phyloP scores from a whole-genome alignment of 2,888 invertebrate species.

The Disparrhopalites patrizii region DNA sequence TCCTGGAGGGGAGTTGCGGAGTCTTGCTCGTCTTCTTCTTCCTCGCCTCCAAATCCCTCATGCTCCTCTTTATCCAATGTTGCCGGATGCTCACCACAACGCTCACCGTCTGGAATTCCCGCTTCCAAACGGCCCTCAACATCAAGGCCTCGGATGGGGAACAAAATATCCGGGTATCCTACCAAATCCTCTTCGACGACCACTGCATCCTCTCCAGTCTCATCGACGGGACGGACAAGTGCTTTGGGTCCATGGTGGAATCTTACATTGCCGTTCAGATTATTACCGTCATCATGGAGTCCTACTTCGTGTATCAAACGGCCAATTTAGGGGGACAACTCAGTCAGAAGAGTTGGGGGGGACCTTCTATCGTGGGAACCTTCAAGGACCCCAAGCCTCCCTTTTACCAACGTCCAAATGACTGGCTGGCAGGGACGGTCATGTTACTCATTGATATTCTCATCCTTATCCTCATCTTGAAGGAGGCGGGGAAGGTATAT shows the following conservation, averaged over 20 bases:
- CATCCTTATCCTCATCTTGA: neutral
- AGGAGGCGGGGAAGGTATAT: neutral
- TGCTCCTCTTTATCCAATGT: constrained; percentile 33
- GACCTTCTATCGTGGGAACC: no score
- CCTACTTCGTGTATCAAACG: constrained; percentile 32
- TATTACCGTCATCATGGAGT: constrained; percentile 35
- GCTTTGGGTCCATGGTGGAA: constrained; percentile 32
- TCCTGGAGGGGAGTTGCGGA: constrained; percentile 13
- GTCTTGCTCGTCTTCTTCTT: constrained; percentile 22
- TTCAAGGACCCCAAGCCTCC: no score
- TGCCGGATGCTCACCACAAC: constrained; percentile 32
- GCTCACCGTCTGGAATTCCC: constrained; percentile 37
- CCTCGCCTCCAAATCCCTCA: constrained; percentile 25
- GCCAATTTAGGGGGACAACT: constrained; percentile 20
- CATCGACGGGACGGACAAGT: constrained; percentile 35
- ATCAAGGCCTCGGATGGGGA: constrained; percentile 16
- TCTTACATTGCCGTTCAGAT: constrained; percentile 32
- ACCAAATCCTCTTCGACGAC: constrained; percentile 35
- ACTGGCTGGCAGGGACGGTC: constrained; percentile 31
- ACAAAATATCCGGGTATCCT: constrained; percentile 32
- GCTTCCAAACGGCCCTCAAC: constrained; percentile 32
- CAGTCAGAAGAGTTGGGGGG: neutral
- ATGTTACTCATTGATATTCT: neutral
- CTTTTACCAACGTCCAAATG: constrained; percentile 30
- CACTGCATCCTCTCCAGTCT: constrained; percentile 38